A percentile compares a stretch with the other conserved stretches of the same genome.
Conservation (phyloP, 1,140 invertebrate species). For the Dinoponera quadriceps region DNA sequence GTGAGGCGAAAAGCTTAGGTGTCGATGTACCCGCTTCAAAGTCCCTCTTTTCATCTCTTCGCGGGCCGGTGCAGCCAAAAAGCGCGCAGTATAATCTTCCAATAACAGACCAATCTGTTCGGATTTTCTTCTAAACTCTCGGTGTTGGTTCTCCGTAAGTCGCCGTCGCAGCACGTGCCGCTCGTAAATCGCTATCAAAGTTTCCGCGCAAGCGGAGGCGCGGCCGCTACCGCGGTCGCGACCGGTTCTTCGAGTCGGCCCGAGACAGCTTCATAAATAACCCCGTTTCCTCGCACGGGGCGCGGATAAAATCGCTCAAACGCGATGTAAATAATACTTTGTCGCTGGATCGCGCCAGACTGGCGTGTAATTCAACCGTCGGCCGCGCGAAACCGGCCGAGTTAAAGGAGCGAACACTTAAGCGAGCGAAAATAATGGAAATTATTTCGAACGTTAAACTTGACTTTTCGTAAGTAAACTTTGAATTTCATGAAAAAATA, state of each 20-base stretch:
- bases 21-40: too few species aligned
- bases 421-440: too few species aligned
- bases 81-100: constrained; percentile 30
- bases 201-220: constrained; percentile 70
- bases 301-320: constrained; percentile 21
- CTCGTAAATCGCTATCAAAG: constrained; percentile 80
- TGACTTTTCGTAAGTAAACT: too few species aligned
- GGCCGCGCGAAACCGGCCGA: neutral
- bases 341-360: neutral
- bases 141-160: neutral
- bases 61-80: neutral
- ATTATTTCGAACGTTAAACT: too few species aligned
- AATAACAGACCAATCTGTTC: constrained; percentile 22
- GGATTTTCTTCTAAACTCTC: neutral
- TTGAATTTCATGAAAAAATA: too few species aligned
- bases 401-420: constrained; percentile 32
- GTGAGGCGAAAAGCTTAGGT: too few species aligned
- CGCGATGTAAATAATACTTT: constrained; percentile 19
- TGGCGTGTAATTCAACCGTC: constrained; percentile 6
- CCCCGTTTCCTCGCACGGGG: neutral
- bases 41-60: neutral
- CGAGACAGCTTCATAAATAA: constrained; percentile 52
- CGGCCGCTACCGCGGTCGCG: constrained; percentile 41
- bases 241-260: constrained; percentile 60
- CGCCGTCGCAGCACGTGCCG: constrained; percentile 72